Evolutionary conservation across 2,888 invertebrate genomes (phyloP).

Genomic region (Parnassius glacialis): DNA sequence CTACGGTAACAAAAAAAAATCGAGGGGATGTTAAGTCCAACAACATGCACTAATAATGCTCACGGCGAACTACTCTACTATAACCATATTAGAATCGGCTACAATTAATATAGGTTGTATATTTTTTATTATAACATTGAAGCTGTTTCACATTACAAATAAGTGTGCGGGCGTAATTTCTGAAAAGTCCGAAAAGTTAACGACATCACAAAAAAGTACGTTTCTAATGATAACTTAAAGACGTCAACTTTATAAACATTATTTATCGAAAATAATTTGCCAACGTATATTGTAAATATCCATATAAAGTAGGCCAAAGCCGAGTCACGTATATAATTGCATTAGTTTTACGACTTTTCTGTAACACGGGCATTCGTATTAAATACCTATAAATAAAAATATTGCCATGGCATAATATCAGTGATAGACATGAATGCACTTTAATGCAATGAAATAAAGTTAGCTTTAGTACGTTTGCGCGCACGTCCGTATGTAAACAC

Average conservation of each 20-base stretch:
- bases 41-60: too few species aligned
- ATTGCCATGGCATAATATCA: constrained; percentile 1
- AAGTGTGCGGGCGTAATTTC: too few species aligned
- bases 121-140: too few species aligned
- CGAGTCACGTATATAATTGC: constrained; percentile 14
- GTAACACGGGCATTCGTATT: constrained; percentile 14
- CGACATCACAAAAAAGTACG: too few species aligned
- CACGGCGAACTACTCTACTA: too few species aligned
- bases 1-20: too few species aligned
- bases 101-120: too few species aligned
- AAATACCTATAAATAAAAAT: not conserved
- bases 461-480: not conserved
- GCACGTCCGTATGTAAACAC: constrained; percentile 9
- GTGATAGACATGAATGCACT: constrained; percentile 1
- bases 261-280: constrained; percentile 13
- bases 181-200: too few species aligned
- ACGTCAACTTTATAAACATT: not conserved
- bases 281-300: constrained; percentile 2
- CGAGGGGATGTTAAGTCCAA: too few species aligned
- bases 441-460: not conserved
- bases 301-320: constrained; percentile 20
- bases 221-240: too few species aligned
- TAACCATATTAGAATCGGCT: too few species aligned
- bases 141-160: too few species aligned
- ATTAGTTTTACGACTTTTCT: constrained; percentile 20